Percentiles rank a stretch among this genome's conserved stretches.
These are phyloP conservation scores for Lepas anatifera DNA, from an alignment of 2,888 invertebrate genomes.

Conservation along the genomic window DNA sequence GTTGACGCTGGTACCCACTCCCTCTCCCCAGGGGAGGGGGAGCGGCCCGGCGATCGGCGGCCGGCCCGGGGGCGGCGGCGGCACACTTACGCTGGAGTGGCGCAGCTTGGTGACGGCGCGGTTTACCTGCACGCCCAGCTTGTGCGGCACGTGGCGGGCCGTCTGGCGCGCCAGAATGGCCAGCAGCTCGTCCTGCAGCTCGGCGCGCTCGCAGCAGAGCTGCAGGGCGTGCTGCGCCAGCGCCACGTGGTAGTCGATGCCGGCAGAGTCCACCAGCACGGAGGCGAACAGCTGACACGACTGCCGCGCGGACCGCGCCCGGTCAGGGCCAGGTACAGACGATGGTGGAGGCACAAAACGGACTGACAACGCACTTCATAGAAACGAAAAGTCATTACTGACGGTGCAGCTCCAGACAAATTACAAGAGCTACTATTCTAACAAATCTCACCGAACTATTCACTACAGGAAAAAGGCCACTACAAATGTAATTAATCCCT, in stretches of 20 bases:
- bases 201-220: conserved; percentile 37
- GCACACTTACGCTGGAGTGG: conserved; percentile 35
- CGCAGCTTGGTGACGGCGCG: conserved; percentile 42
- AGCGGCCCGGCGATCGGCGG: not conserved
- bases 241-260: conserved; percentile 94
- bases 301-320: conserved; percentile 39
- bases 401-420: too few species aligned
- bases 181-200: conserved; percentile 86
- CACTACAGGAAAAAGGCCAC: too few species aligned
- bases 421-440: too few species aligned
- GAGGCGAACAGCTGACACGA: conserved; percentile 93
- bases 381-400: too few species aligned
- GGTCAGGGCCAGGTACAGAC: too few species aligned
- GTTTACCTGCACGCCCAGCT: conserved; percentile 67
- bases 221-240: conserved; percentile 91
- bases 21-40: too few species aligned
- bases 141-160: conserved; percentile 65
- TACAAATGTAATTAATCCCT: too few species aligned
- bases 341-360: too few species aligned
- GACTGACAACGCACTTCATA: too few species aligned
- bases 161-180: conserved; percentile 87
- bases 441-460: too few species aligned
- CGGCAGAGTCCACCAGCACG: conserved; percentile 86
- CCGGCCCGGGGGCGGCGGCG: not conserved
- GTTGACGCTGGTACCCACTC: too few species aligned